Percentiles rank a stretch among this genome's conserved stretches.
These are phyloP conservation scores for Argyrosomus japonicus DNA, from an alignment of 2,113 vertebrate species.

Conservation along the genomic window DNA sequence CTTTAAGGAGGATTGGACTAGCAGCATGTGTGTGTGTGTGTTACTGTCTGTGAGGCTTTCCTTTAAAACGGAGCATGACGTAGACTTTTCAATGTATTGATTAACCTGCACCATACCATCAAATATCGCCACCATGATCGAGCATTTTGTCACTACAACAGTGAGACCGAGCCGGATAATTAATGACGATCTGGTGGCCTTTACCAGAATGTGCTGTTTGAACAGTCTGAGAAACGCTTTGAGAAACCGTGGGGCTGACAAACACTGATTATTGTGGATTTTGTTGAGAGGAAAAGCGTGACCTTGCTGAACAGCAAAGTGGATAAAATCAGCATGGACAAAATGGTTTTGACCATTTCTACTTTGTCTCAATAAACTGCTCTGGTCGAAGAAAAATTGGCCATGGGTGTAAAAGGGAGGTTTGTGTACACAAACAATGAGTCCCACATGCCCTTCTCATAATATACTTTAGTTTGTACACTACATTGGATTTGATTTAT, in stretches of 20 bases:
- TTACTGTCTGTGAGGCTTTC: neutral
- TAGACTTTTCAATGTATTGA: slow-evolving; percentile 45
- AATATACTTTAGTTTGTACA: neutral
- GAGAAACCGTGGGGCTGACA: neutral
- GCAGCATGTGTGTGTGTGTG: neutral
- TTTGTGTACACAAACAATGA: neutral
- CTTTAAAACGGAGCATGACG: slow-evolving; percentile 9
- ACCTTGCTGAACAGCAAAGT: neutral
- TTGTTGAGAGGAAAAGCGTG: neutral
- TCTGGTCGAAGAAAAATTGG: neutral
- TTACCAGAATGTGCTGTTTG: neutral
- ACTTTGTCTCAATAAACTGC: neutral
- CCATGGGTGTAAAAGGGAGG: neutral
- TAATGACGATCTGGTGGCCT: slow-evolving; percentile 17
- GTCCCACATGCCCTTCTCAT: neutral
- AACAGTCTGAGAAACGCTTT: neutral
- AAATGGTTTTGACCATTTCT: neutral
- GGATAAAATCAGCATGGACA: neutral
- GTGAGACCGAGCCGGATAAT: neutral
- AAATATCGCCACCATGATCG: slow-evolving; percentile 36
- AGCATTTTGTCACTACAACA: slow-evolving; percentile 41
- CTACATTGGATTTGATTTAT: neutral
- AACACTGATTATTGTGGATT: neutral
- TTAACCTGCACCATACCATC: neutral
- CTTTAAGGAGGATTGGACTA: neutral